Base-by-base conservation (phyloP, 2,113 vertebrate species). In the Lepidothrix coronata region DNA sequence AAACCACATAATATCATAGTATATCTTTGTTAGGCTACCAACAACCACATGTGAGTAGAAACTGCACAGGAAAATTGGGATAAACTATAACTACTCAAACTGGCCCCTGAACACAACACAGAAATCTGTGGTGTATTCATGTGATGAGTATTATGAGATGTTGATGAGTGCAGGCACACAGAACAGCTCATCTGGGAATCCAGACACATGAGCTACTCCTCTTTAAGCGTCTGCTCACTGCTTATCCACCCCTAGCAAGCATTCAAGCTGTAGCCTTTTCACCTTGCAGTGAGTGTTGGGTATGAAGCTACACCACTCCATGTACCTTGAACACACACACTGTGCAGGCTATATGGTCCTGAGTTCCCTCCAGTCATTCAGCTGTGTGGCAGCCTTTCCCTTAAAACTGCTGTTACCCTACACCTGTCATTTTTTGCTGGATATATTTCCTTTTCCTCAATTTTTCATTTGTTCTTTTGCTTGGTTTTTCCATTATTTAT, bases 301-400 rank as follows among this genome's bases (percentile, higher is more conserved):
- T 20, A 3, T 8, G 46, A 52, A 54, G 43, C 18, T 24, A 3
- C 17, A 35, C 37, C 24, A 85, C 44, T 37, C 43, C 49, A 8
- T 1, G 8, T 3, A 10, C 25, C n/a, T 19, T 27, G 14, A 33
- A 19, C 27, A 24, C 22, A 35, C 65, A 2, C 14, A 3, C 2
- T 19, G 24, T 31, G 21, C n/a, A 54, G 39, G 23, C 27, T 35
- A 1, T 1, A 6, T 10, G 49, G 16, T 10, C 59, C 37, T 59
- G 30, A 30, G 24, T 18, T 91, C 31, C 37, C 31, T 54, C 24
- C 28, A 27, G 35, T 16, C 66, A 8, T 24, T 31, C 30, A 54
- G 28, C 24, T 51, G 7, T 23, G 9, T 9, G 39, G 21, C 49
- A 88, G 59, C n/a, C 30, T 30, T 85, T 35, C 21, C 31, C 49